Evolutionary conservation across 2,797 vertebrate genomes (phyloP), one percentile per base, ranked within the genome.

Genomic region (Streptopelia turtur): DNA sequence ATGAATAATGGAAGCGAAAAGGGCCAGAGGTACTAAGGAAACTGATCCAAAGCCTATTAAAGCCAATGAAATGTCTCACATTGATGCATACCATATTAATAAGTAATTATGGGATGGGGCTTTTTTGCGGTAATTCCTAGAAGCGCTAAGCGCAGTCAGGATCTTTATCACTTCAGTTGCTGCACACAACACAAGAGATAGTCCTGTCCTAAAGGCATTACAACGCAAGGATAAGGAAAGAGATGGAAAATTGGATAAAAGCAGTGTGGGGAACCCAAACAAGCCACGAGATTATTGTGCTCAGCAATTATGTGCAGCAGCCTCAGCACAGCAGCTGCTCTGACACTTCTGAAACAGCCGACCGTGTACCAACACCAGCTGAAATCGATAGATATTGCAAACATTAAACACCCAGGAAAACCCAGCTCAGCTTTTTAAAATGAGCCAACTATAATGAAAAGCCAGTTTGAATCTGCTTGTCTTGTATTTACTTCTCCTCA

Each of bases 71-170:
- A 79, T 47, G 57, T 82, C 89, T 94, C 59, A 41, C n/a, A n/a
- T 60, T 93, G 92, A 90, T 93, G 63, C 76, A 86, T 83, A 41
- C 28, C 64, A 18, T 88, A 94, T 95, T 84, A 96, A 94, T 95
- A 92, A 90, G 86, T 91, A 79, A 96, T 94, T 86, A 81, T 30
- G 71, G 60, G 65, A 31, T 22, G 5, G 78, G 56, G 2, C 11
- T 37, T 83, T 82, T 83, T 65, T 69, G 35, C 7, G 1, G 63
- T 43, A 76, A 63, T 79, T 88, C 95, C 74, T 93, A 82, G 94
- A 88, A 93, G 66, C n/a, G 69, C 30, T 25, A 49, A 21, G 35
- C 2, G 0, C 33, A 89, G 82, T 37, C 84, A 55, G 61, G 89
- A 69, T 89, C 87, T 86, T 86, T 88, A 94, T 93, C 85, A 69